Base-by-base conservation (phyloP, 1,140 invertebrate species). In the Frieseomelitta varia region DNA sequence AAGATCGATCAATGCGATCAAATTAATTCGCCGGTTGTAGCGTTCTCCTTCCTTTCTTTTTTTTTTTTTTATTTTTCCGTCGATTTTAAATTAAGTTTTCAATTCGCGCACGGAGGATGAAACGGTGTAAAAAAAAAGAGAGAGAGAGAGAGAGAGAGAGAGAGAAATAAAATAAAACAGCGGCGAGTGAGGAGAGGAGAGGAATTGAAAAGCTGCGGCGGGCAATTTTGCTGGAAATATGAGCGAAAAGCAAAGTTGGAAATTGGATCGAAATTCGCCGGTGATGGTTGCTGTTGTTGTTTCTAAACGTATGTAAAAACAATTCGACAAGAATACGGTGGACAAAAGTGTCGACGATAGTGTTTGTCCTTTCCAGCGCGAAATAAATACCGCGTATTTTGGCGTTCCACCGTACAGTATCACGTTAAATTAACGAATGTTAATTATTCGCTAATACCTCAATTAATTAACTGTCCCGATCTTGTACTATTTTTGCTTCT, bases 171-270 rank as follows among this genome's bases (percentile, higher is more conserved):
- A 8, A n/a, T 4, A 72, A 27, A 10, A 11, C 14, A n/a, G 0
- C 19, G 3, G 6, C 10, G 15, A 1, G 17, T 19, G 12, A 39
- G 39, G 21, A 12, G 21, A 53, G 27, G 53, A 19, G 11, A 12
- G 21, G 21, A 58, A 74, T 74, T 3, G 51, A 34, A 75, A 58
- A 75, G 30, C 55, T n/a, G 27, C 30, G 17, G 11, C 55, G 14
- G 19, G 73, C 73, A 75, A 75, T 75, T 75, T 39, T 55, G 21
- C 2, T 2, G 30, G 30, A 75, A n/a, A 75, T 75, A 75, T n/a
- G 72, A 74, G 3, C 27, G 47, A 8, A 27, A 19, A 27, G 24
- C 15, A 27, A 19, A 58, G 4, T 21, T n/a, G 73, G 21, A 39
- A 51, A 75, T 75, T 75, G 53, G 21, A 27, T 39, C 24, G 73